A percentile compares a stretch with the other conserved stretches of the same genome.
phyloP scores from a whole-genome alignment of 1,140 invertebrate genomes.

The Penaeus chinensis region DNA sequence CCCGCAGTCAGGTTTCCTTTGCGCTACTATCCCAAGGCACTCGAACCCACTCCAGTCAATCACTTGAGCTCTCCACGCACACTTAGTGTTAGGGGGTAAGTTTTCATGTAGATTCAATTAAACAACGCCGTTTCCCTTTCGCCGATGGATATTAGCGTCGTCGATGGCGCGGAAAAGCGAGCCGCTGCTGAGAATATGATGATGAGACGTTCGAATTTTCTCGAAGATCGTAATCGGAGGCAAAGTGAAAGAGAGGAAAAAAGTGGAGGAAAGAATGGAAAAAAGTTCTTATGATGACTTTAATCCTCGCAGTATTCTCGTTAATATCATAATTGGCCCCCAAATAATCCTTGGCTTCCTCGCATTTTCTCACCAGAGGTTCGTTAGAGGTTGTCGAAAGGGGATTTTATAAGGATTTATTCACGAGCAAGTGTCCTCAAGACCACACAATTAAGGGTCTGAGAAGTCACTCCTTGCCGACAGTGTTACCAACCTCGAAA shows the following conservation, averaged over 20 bases:
- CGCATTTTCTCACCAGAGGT: constrained; percentile 5
- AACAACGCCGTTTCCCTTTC: constrained; percentile 18
- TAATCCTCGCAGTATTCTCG: too few relatives aligned
- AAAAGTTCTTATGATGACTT: too few relatives aligned
- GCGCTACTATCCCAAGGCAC: constrained; percentile 50
- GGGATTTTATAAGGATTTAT: background rate
- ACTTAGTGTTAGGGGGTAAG: constrained; percentile 22
- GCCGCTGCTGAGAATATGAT: too few relatives aligned
- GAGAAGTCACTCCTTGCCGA: constrained; percentile 34
- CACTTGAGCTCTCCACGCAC: constrained; percentile 45
- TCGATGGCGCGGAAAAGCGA: too few relatives aligned
- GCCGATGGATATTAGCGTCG: too few relatives aligned
- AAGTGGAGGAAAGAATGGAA: too few relatives aligned
- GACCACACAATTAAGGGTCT: constrained; percentile 43
- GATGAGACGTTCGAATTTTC: too few relatives aligned
- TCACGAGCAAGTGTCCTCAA: background rate
- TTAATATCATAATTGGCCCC: too few relatives aligned
- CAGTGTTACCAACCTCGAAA: background rate
- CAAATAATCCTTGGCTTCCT: too few relatives aligned
- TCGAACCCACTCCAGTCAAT: constrained; percentile 50
- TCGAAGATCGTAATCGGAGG: too few relatives aligned
- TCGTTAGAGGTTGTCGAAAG: constrained; percentile 30
- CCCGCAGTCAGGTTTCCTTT: constrained; percentile 8
- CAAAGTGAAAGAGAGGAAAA: too few relatives aligned
- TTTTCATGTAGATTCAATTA: constrained; percentile 57